Evolutionary conservation across 2,113 vertebrate species (phyloP), one percentile per base, ranked within the genome.

Genomic region (Sula dactylatra): DNA sequence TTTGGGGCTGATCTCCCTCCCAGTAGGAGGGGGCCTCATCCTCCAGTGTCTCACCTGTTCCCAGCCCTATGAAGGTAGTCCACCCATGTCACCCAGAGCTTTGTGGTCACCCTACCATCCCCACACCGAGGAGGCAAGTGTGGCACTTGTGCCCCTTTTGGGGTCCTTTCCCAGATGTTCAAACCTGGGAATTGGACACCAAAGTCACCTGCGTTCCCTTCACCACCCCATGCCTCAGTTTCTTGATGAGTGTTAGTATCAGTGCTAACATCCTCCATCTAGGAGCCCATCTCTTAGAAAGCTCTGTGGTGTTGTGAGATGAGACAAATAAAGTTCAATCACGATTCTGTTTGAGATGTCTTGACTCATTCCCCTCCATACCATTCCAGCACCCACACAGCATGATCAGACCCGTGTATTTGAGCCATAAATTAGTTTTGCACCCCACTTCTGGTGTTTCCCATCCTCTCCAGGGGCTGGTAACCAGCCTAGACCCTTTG

Each of bases 281-380:
- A 25, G 36, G 47, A 50, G 38, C 11, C 10, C 18, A 13, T 15
- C 22, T 45, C 54, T 40, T 3, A 3, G 61, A 52, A 82, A 65
- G 26, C 36, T 45, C 71, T 38, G 38, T 24, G 24, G 16, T 12
- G 7, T 2, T 18, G 34, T 18, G 34, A 38, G 34, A 12, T 2
- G 16, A 25, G 24, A 20, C 4, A 36, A n/a, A 70, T 32, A 3
- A 67, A 79, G 40, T 14, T 15, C 54, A 62, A 13, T 17, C n/a
- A 17, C 2, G 1, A 16, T 70, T 92, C 52, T 1, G 0, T 45
- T 44, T 13, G 40, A 32, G 40, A 3, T 42, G 2, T 36, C 42
- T 71, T 4, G 10, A 2, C 40, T 34, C 18, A 1, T 7, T 1
- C 34, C 42, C 56, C 50, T 47, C 18, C 9, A 4, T 13, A 38